Evolutionary conservation across 2,797 vertebrate species (phyloP), one percentile per base, ranked within the genome.

Genomic region (Hippocampus kuda): DNA sequence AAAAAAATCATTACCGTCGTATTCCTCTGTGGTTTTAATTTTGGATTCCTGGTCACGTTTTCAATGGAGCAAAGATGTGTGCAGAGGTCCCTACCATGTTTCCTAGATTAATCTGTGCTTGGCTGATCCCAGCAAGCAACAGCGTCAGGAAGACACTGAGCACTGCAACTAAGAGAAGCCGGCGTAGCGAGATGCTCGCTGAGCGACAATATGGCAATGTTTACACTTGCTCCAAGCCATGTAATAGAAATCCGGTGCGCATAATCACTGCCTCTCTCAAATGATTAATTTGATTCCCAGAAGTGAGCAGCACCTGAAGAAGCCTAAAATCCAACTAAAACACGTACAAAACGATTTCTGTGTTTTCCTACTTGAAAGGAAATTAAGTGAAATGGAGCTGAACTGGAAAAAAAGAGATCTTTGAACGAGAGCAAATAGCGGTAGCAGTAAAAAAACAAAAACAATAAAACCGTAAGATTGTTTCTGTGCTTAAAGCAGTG

Each of bases 21-120:
- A 85, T 85, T 88, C 86, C 87, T 83, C 79, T 38, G 85, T 76
- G 86, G 79, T 65, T 82, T 72, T 74, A 87, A 88, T 86, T 89
- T 86, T 66, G 79, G 78, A 83, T 87, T 87, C 80, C 79, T 88
- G 88, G 86, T 88, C 81, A 75, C 77, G 76, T 83, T 85, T 84
- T 78, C 77, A 72, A 70, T 72, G 67, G 75, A 74, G 80, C 77
- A 81, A 71, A 77, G 70, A 75, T 63, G 66, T 75, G 67, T 6
- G 34, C 72, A 77, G 72, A 70, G 71, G 81, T 75, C 74, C 81
- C 75, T 34, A 57, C 70, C 60, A 65, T 70, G 72, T 81, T 73
- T 83, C 26, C 67, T 26, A 85, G 83, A 90, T 90, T 87, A 87
- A 87, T 87, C 75, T 84, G 76, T 69, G 75, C 81, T 72, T 18